Percentiles rank a stretch among this genome's conserved stretches.
Conservation (phyloP, 2,888 invertebrate genomes). For the Sarcophaga rosellei region DNA sequence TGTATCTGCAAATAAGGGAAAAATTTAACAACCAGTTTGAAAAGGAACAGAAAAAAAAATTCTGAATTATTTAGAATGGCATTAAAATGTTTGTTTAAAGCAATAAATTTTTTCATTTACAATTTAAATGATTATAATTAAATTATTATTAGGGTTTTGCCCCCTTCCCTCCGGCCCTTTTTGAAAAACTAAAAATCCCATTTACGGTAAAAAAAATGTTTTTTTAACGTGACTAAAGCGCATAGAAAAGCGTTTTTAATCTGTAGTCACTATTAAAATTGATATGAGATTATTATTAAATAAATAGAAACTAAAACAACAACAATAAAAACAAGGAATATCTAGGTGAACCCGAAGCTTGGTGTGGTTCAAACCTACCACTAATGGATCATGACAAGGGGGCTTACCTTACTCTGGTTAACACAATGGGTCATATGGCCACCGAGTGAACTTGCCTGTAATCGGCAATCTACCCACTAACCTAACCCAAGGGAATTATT, state of each 20-base stretch:
- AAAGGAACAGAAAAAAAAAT: background rate
- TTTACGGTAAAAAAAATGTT: background rate
- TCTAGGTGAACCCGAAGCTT: too few relatives aligned
- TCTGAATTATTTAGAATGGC: constrained; percentile 13
- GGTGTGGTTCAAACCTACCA: too few relatives aligned
- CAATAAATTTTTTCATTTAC: constrained; percentile 5
- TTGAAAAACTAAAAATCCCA: too few relatives aligned
- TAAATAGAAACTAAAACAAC: background rate
- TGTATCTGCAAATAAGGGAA: background rate
- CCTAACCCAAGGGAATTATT: too few relatives aligned
- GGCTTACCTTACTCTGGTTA: too few relatives aligned
- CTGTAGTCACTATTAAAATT: constrained; percentile 30
- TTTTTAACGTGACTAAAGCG: background rate
- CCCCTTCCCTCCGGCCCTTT: background rate
- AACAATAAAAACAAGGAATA: too few relatives aligned
- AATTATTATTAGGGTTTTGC: constrained; percentile 36
- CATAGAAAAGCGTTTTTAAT: constrained; percentile 6
- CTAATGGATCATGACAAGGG: too few relatives aligned
- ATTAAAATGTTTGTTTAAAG: constrained; percentile 11
- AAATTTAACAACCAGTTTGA: constrained; percentile 1
- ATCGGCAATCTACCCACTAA: too few relatives aligned
- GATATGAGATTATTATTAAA: background rate
- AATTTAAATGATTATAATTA: constrained; percentile 14
- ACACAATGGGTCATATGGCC: too few relatives aligned
- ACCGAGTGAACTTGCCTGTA: too few relatives aligned